Conservation (phyloP, 2,113 vertebrate species). For the Psittacula cyanocephala region DNA sequence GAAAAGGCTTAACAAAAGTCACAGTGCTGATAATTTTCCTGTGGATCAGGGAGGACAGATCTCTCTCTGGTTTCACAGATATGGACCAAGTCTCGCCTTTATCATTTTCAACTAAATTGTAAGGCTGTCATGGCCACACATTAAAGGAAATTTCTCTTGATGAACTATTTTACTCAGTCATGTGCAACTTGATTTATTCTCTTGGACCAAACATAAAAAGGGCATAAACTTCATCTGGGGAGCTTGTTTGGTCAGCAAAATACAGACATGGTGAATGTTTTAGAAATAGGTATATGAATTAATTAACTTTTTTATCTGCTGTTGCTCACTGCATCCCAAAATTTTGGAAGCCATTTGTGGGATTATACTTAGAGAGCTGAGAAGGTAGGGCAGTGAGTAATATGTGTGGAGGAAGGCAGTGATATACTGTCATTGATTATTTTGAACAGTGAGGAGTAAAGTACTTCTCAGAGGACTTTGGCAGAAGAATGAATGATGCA, state of each 20-base stretch:
- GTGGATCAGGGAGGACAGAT: constrained; percentile 37
- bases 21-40: constrained; percentile 28
- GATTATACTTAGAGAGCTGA: background rate
- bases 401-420: background rate
- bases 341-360: background rate
- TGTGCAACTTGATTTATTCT: constrained; percentile 29
- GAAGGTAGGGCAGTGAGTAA: background rate
- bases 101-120: constrained; percentile 23
- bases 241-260: background rate
- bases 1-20: constrained; percentile 63
- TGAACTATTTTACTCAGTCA: constrained; percentile 32
- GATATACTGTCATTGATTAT: background rate
- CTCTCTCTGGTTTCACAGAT: constrained; percentile 18
- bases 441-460: background rate
- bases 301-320: background rate
- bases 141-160: constrained; percentile 13
- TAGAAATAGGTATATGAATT: background rate
- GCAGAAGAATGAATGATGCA: background rate
- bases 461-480: background rate
- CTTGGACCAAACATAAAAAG: background rate
- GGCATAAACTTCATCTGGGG: background rate
- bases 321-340: background rate
- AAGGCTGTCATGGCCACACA: background rate
- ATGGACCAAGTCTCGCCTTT: constrained; percentile 2
- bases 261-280: background rate